phyloP scores from a whole-genome alignment of 2,113 vertebrate species.

The Phocoena phocoena region DNA sequence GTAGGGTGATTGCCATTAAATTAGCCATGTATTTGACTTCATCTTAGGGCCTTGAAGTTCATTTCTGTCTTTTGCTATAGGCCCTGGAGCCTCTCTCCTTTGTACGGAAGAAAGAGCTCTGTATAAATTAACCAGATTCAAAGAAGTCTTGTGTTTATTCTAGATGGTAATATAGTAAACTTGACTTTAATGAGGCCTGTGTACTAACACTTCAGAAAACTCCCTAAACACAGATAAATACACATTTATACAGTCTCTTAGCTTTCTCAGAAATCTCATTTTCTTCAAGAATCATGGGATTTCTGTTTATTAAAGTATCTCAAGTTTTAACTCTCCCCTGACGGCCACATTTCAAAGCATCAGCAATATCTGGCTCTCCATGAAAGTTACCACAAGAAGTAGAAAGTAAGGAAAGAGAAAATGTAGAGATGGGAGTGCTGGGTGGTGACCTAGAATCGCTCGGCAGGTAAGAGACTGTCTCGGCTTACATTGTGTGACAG shows the following conservation, averaged over 20 bases:
- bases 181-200: neutral
- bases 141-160: slow-evolving; percentile 1
- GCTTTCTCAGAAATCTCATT: neutral
- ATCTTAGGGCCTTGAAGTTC: neutral
- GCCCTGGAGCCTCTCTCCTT: neutral
- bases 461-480: neutral
- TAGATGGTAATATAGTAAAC: neutral
- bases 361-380: neutral
- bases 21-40: neutral
- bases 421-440: neutral
- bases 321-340: neutral
- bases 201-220: neutral
- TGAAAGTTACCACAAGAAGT: neutral
- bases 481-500: neutral
- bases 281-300: neutral
- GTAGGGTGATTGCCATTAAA: neutral
- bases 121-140: neutral
- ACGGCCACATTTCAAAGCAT: neutral
- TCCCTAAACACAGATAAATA: neutral
- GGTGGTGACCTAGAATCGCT: neutral
- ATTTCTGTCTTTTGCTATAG: neutral
- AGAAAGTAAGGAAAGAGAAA: neutral
- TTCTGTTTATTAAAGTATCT: neutral
- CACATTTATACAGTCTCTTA: neutral
- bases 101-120: neutral